A percentile compares a stretch with the other conserved stretches of the same genome.
These are phyloP conservation scores for Lysiphlebus fabarum DNA, from an alignment of 1,140 invertebrate species.

Conservation along the genomic window DNA sequence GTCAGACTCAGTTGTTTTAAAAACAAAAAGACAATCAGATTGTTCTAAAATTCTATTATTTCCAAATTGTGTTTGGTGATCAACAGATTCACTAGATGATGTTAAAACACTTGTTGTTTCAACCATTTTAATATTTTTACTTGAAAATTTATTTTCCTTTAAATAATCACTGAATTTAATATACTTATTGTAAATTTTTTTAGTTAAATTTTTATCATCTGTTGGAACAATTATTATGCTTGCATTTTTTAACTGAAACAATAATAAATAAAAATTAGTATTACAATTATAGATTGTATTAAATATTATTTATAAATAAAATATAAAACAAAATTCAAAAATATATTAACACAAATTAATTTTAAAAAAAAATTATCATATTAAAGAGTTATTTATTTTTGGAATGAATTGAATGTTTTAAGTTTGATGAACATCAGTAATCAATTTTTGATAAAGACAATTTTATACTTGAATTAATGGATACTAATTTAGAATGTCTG, in stretches of 20 bases:
- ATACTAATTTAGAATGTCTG: no score
- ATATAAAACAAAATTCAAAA: no score
- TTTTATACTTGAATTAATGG: no score
- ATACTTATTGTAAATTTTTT: constrained; percentile 6
- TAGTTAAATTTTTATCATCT: neutral
- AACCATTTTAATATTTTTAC: constrained; percentile 34
- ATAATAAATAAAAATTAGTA: no score
- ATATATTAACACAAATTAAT: no score
- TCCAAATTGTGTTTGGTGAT: constrained; percentile 51
- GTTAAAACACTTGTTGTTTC: constrained; percentile 32
- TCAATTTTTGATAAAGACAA: no score
- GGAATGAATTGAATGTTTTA: no score
- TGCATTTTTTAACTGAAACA: neutral
- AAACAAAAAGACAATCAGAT: constrained; percentile 51
- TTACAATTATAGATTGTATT: no score
- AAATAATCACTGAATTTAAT: neutral
- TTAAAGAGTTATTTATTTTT: no score
- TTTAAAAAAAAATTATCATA: no score
- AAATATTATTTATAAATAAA: no score
- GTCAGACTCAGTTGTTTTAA: constrained; percentile 48
- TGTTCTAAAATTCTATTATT: constrained; percentile 42
- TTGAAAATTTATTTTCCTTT: constrained; percentile 26
- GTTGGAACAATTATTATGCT: constrained; percentile 9
- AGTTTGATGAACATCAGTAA: no score
- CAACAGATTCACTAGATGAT: constrained; percentile 24